Percentiles rank a stretch among this genome's conserved stretches.
Evolutionary conservation across 2,797 vertebrate species (phyloP).

Genomic region (Sorex maritimensis): DNA sequence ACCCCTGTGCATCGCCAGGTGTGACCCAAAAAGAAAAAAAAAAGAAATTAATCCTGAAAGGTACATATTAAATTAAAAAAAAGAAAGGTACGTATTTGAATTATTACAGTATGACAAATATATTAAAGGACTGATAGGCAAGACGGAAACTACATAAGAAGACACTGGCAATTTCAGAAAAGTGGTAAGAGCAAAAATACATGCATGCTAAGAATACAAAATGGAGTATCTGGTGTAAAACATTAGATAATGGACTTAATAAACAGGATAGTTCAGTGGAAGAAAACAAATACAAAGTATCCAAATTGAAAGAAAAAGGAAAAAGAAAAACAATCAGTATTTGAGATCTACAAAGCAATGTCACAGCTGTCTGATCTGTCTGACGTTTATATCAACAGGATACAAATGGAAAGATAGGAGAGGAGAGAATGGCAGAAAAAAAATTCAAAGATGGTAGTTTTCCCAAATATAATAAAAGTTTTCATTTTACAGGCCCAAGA

Average conservation of each 20-base stretch:
- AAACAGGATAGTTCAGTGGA: not conserved
- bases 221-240: constrained; percentile 49
- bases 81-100: constrained; percentile 5
- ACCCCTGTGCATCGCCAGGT: too few relatives aligned
- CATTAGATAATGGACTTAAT: not conserved
- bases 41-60: not conserved
- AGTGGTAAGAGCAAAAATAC: not conserved
- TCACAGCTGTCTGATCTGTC: too few relatives aligned
- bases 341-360: not conserved
- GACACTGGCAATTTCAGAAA: constrained; percentile 28
- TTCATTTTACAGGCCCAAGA: not conserved
- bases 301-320: constrained; percentile 31
- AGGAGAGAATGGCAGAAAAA: constrained; percentile 43
- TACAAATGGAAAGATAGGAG: not conserved
- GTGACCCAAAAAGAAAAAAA: too few relatives aligned
- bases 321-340: not conserved
- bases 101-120: constrained; percentile 12
- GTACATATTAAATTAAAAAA: too few relatives aligned
- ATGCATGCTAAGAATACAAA: not conserved
- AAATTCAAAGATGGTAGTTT: constrained; percentile 42
- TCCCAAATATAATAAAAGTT: constrained; percentile 45
- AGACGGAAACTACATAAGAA: not conserved
- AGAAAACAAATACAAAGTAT: constrained; percentile 12
- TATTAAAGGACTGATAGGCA: constrained; percentile 19
- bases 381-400: not conserved